Evolutionary conservation across 1,140 invertebrate species (phyloP).

Genomic region (Drosophila leontia): DNA sequence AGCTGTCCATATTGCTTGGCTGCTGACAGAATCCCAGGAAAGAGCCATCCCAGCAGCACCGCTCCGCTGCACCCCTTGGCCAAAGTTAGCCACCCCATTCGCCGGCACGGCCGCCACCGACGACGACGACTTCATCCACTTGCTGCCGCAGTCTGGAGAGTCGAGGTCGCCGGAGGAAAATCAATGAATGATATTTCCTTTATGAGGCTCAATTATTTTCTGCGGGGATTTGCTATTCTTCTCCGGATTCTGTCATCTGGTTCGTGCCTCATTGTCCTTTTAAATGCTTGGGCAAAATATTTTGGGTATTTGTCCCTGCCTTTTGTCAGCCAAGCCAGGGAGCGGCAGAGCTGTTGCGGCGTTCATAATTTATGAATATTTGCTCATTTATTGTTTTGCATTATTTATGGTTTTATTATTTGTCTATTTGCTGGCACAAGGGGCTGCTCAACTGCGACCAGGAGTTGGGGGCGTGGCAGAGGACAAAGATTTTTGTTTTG

Average conservation of each 20-base stretch:
- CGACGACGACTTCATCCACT: constrained; percentile 62
- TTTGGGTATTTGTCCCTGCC: constrained; percentile 74
- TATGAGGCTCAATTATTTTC: constrained; percentile 83
- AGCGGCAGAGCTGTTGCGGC: constrained; percentile 16
- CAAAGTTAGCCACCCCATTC: constrained; percentile 15
- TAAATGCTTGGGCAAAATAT: constrained; percentile 82
- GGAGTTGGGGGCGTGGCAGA: constrained; percentile 8
- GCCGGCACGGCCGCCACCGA: background rate
- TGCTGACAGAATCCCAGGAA: constrained; percentile 24
- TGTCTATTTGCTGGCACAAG: constrained; percentile 36
- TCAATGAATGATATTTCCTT: constrained; percentile 84
- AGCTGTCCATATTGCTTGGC: constrained; percentile 66
- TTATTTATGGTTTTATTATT: constrained; percentile 82
- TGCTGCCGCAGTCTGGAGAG: constrained; percentile 38
- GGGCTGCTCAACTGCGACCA: background rate
- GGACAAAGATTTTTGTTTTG: constrained; percentile 77
- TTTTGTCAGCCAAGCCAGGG: constrained; percentile 47
- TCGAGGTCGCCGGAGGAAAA: constrained; percentile 57
- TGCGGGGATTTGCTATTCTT: constrained; percentile 81
- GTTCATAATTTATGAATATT: constrained; percentile 84
- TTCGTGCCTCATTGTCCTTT: constrained; percentile 81
- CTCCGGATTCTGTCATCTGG: constrained; percentile 57
- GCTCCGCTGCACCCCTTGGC: constrained; percentile 14
- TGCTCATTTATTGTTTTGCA: constrained; percentile 82
- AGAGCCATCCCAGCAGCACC: constrained; percentile 7